Evolutionary conservation across 2,797 vertebrate genomes (phyloP), one percentile per base, ranked within the genome.

Genomic region (Prunella strophiata): DNA sequence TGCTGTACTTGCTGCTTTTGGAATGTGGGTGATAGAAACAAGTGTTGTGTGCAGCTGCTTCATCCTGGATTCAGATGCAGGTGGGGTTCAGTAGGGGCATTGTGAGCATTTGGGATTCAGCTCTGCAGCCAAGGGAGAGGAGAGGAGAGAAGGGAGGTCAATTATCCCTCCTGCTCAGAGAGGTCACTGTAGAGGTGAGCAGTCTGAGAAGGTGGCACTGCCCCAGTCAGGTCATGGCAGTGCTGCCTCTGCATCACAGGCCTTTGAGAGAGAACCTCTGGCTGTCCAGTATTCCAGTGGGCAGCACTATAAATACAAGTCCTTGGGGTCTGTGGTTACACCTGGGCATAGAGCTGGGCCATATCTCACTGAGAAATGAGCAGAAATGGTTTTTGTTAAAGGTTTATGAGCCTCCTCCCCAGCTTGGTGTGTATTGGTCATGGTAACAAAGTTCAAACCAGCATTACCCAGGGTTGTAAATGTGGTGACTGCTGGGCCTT

Each of bases 21-120:
- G 36, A 72, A 45, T 3, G 27, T 26, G 21, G 6, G 18, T 50
- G 27, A 7, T 52, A 61, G 42, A 38, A 71, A 11, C 16, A 30
- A 61, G 14, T 11, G 34, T 6, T 10, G 30, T 11, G 32, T 78
- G 70, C 70, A 91, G 67, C 61, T 3, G 15, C 30, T 72, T 70
- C 6, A 27, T 57, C n/a, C 55, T 20, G 2, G 7, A 40, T 2
- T 57, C 11, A 70, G 57, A 10, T 27, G 29, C 25, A 63, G 32
- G 23, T 0, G 10, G 43, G 23, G 13, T 70, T 62, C 38, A 29
- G 29, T 4, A 15, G 77, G 13, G 15, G n/a, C 4, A 1, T 8
- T 29, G 27, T 25, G 43, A 77, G 19, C 4, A 0, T 59, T 71
- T 75, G 61, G 57, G 45, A 17, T 71, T 88, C 10, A 13, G 19